Evolutionary conservation across 1,140 invertebrate species (phyloP), one percentile per base, ranked within the genome.

Genomic region (Oedothorax gibbosus): DNA sequence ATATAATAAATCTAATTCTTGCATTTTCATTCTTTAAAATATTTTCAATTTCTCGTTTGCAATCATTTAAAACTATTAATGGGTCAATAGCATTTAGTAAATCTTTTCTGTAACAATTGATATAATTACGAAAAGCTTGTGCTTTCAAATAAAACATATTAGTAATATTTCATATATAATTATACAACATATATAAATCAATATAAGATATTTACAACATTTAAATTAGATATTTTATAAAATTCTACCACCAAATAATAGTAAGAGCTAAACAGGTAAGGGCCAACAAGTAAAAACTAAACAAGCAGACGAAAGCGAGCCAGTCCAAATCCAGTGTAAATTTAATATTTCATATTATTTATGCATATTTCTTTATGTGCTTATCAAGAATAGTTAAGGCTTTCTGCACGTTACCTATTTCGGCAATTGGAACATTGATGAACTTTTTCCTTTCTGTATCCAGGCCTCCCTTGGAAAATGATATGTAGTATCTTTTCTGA

Each of bases 21-120:
- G 6, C 69, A 54, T 72, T 72, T 18, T 18, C 54, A 12, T 72
- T 53, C 9, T 72, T 72, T 54, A 72, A 72, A 12, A 72, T 72
- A 71, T 71, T 21, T 50, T 20, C 49, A 50, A 71, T 72, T 51
- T 54, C 53, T 53, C 11, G n/a, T 72, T 54, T 72, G 20, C 50
- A 53, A 18, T 72, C n/a, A 5, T 54, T 72, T 72, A 72, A 72
- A 12, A 14, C 69, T 53, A 72, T 53, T 53, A 20, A n/a, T 53
- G 69, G 69, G 20, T 71, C 68, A 71, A 71, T 50, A 50, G 35
- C 51, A 8, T 71, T 21, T 12, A 6, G 49, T 15, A 71, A 12
- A 4, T 10, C 18, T 51, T 50, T 71, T 12, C 8, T 6, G 7
- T 71, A 71, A 11, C 35, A 71, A 14, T 51, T 71, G n/a, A 71